A percentile compares a stretch with the other conserved stretches of the same genome.
Conservation (phyloP, 2,888 invertebrate genomes). For the Heliconius erato region DNA sequence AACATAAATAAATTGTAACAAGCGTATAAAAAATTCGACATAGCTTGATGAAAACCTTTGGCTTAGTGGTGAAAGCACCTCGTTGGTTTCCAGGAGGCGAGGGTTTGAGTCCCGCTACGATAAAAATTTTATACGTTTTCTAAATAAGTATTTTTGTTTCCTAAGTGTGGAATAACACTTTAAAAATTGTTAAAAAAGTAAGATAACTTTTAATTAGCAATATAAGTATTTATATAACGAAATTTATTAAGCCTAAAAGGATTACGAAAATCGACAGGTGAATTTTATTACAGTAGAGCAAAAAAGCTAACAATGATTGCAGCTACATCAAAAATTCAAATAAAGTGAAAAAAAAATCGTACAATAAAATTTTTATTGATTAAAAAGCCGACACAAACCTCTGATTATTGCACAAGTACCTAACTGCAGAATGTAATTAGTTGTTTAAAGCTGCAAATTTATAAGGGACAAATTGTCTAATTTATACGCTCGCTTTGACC, state of each 20-base stretch:
- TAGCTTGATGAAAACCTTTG: too few species aligned
- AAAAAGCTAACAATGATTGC: slow-evolving; percentile 34
- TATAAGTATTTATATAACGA: background rate
- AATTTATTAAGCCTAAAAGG: background rate
- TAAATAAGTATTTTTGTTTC: too few species aligned
- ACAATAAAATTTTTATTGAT: slow-evolving; percentile 26
- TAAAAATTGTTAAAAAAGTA: too few species aligned
- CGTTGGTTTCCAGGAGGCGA: too few species aligned
- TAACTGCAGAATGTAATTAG: background rate
- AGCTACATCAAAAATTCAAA: slow-evolving; percentile 47
- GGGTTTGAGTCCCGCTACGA: too few species aligned
- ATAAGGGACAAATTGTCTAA: slow-evolving; percentile 43
- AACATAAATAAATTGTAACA: too few species aligned
- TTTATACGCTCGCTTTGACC: slow-evolving; percentile 50
- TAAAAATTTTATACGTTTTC: too few species aligned
- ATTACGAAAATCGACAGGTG: slow-evolving; percentile 31
- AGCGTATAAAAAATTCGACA: too few species aligned
- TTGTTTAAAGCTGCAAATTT: slow-evolving; percentile 31
- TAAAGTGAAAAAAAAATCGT: slow-evolving; percentile 40
- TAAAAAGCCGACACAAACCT: slow-evolving; percentile 4
- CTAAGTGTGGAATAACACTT: too few species aligned
- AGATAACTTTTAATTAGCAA: too few species aligned
- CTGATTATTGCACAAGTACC: background rate
- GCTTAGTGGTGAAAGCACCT: too few species aligned
- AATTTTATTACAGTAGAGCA: slow-evolving; percentile 43